Evolutionary conservation across 2,797 vertebrate species (phyloP), one percentile per base, ranked within the genome.

Genomic region (Malacoctenus gilli): DNA sequence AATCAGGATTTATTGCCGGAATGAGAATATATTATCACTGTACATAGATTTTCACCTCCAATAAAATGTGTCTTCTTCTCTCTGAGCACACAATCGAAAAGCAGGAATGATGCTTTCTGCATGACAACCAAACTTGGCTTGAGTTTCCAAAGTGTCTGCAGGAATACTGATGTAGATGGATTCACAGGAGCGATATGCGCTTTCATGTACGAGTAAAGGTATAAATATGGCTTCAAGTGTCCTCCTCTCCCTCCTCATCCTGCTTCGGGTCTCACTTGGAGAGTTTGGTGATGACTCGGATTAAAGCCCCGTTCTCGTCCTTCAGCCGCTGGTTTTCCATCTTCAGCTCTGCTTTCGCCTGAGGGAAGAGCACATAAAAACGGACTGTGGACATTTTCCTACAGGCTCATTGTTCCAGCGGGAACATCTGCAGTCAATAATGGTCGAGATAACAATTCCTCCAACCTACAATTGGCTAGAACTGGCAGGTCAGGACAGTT

Each of bases 201-300:
- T 36, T 36, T 13, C 40, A 20, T 39, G 7, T 7, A 22, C 16
- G 12, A 41, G 30, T 3, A 10, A 11, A 31, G 19, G 19, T 40
- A 40, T 40, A 40, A 40, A 40, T 40, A 40, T 40, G 38, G 18
- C 11, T 5, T 40, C 38, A 20, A 6, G 19, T 12, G 38, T 37
- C 15, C 8, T 12, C 4, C 35, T 30, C 13, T 2, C 46, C 32
- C 30, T 38, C 35, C 31, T 34, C 43, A 16, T 46, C 60, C 34
- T 50, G 68, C 55, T 46, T 54, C 40, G 5, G 18, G 38, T 55
- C 48, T 93, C 92, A 97, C 72, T 96, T 98, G 64, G 95, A 96
- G 49, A 96, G 92, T 85, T 98, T 97, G 73, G 94, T 96, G 91
- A 98, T 97, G 85, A 97, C 95, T 60, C 95, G 89, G 83, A 98